Percentiles rank a stretch among this genome's conserved stretches.
Evolutionary conservation across 2,888 invertebrate genomes (phyloP).

Genomic region (Pinctada fucata): DNA sequence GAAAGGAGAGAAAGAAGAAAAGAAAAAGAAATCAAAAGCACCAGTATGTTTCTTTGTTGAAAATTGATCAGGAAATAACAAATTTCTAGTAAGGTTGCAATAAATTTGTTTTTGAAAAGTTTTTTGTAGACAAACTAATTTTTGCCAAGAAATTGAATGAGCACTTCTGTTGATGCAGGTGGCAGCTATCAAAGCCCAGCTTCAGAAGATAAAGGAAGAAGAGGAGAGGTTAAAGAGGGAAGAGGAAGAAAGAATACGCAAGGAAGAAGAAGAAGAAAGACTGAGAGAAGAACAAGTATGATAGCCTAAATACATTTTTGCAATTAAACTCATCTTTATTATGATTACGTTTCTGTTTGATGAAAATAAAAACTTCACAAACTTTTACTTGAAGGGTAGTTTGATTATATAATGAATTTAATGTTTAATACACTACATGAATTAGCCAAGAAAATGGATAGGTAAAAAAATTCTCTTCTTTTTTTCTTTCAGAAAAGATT

Average conservation of each 20-base stretch:
- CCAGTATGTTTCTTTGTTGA: conserved; percentile 41
- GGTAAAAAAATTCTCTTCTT: background rate
- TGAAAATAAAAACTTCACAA: too few relatives aligned
- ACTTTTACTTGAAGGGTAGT: too few relatives aligned
- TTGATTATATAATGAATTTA: too few relatives aligned
- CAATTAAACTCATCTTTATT: too few relatives aligned
- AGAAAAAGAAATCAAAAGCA: conserved; percentile 63
- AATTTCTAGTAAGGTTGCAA: background rate
- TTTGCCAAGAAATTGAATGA: too few relatives aligned
- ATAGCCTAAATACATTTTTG: background rate
- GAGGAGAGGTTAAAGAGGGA: conserved; percentile 72
- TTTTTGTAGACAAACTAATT: background rate
- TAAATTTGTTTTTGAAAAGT: background rate
- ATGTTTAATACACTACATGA: too few relatives aligned
- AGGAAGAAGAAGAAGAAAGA: conserved; percentile 77
- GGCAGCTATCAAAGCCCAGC: conserved; percentile 76
- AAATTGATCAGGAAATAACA: background rate
- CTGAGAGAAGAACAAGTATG: conserved; percentile 76
- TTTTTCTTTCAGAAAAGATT: conserved; percentile 80
- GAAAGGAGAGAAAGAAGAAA: conserved; percentile 65
- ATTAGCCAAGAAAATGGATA: too few relatives aligned
- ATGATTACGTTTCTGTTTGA: too few relatives aligned
- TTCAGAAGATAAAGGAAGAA: conserved; percentile 74
- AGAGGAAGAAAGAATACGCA: conserved; percentile 85
- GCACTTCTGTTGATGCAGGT: conserved; percentile 53